Evolutionary conservation across 2,113 vertebrate species (phyloP).

Genomic region (Stigmatopora argus): DNA sequence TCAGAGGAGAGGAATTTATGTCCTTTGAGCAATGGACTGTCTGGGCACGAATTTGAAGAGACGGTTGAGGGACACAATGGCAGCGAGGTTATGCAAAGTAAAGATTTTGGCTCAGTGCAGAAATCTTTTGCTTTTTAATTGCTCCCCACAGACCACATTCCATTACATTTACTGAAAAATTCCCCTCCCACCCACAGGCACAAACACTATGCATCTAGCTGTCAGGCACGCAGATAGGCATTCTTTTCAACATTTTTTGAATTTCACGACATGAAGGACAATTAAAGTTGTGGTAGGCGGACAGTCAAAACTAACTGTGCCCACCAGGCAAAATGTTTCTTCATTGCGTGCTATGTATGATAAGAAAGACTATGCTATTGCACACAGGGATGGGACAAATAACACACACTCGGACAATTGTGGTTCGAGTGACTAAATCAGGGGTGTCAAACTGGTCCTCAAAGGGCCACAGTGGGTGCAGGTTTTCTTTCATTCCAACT

Average conservation of each 20-base stretch:
- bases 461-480: too few relatives aligned
- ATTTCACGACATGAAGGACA: constrained; percentile 60
- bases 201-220: constrained; percentile 25
- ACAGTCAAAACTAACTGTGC: constrained; percentile 56
- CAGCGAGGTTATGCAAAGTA: constrained; percentile 51
- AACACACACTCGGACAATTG: neutral
- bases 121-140: constrained; percentile 41
- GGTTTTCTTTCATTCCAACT: too few relatives aligned
- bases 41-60: constrained; percentile 53
- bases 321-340: constrained; percentile 41
- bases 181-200: constrained; percentile 1
- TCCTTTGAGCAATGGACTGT: constrained; percentile 38
- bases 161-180: constrained; percentile 42
- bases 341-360: constrained; percentile 7
- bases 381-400: constrained; percentile 25
- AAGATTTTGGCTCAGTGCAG: constrained; percentile 26
- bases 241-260: constrained; percentile 57
- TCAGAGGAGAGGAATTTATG: constrained; percentile 37
- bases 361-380: constrained; percentile 24
- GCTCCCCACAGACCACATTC: constrained; percentile 37
- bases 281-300: constrained; percentile 63
- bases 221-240: constrained; percentile 49
- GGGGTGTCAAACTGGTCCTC: too few relatives aligned
- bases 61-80: constrained; percentile 44
- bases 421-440: neutral